Evolutionary conservation across 2,113 vertebrate species (phyloP), one percentile per base, ranked within the genome.

Genomic region (Bubo blakistoni): DNA sequence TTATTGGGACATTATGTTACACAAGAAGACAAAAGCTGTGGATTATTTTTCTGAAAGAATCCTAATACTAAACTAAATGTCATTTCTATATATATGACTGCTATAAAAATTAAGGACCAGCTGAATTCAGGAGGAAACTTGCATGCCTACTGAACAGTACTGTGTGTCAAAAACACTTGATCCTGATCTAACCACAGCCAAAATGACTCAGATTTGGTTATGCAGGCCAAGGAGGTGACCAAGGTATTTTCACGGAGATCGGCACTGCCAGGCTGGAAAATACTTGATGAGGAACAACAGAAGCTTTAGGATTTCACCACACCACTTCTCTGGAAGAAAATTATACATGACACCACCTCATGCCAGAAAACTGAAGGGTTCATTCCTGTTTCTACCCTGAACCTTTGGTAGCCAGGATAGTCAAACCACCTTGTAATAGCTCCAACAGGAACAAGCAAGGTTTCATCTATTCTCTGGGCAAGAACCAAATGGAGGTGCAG

Each of bases 291-390:
- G 3, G 15, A 63, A 38, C 32, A 81, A 11, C 22, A 73, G 47
- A 81, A 81, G 15, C 42, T 92, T 92, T 52, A 79, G 47, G 34
- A 88, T 70, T 74, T 78, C 5, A 1, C 42, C 13, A 58, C 14
- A 15, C 30, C 5, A 12, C 15, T 70, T 4, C 7, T 65, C 24
- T n/a, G n/a, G 29, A 77, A 65, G 27, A 65, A 67, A 87, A 84
- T 10, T 1, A 32, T 32, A 19, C 14, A 6, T 12, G 16, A 58
- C 16, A 49, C 11, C 6, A 42, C 5, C 17, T 79, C 1, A 2
- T 44, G 18, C 10, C 27, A 74, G 59, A 57, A 26, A 77, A 83
- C 44, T 85, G 49, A 81, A 42, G 36, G 6, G 9, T 34, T 14
- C 11, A 3, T 36, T 92, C n/a, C n/a, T 76, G 7, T 70, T 94